Base-by-base conservation (phyloP, 2,888 invertebrate genomes). In the Andrena flavipes region DNA sequence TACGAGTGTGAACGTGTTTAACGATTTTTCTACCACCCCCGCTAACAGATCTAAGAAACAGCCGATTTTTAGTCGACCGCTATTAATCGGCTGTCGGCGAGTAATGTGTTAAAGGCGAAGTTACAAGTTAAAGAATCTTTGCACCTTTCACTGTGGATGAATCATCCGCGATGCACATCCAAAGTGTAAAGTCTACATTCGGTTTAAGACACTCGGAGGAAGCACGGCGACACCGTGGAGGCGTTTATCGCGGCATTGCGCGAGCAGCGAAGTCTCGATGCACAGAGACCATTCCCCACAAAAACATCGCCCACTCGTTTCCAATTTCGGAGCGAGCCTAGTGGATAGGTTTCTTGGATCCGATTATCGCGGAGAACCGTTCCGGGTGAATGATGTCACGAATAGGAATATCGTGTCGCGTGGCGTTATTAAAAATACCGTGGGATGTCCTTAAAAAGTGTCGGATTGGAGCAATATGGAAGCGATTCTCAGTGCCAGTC, bases 271-370 rank as follows among this genome's bases (percentile, higher is more conserved):
- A 62, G n/a, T 59, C 63, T 64, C n/a, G 30, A 49, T 48, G 16
- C 16, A 70, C 70, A 63, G 30, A 84, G 68, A 82, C 82, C 85
- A 86, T 88, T 82, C 81, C 49, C 74, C 79, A 73, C 68, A 72
- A 65, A 72, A 56, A 67, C 76, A 70, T 88, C 87, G 87, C 88
- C 90, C 82, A 89, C 86, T 69, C 81, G 68, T 71, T 54, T 54
- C 71, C 81, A 68, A 75, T 88, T 90, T 89, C 71, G 86, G 79
- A 86, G 85, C 84, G 84, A 85, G 84, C 72, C 65, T 63, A 49
- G 49, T 63, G 63, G 70, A 84, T 79, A 81, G 73, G 76, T 86
- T 87, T 80, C 84, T 56, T 33, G 76, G 51, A 73, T 75, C 72
- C 63, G 76, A 79, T 76, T 74, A 76, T 56, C 73, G 71, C 63